Evolutionary conservation across 53 echinoderm and acorn worm genomes (phyloP), one percentile per base, ranked within the genome.

Genomic region (Henricia sp.): DNA sequence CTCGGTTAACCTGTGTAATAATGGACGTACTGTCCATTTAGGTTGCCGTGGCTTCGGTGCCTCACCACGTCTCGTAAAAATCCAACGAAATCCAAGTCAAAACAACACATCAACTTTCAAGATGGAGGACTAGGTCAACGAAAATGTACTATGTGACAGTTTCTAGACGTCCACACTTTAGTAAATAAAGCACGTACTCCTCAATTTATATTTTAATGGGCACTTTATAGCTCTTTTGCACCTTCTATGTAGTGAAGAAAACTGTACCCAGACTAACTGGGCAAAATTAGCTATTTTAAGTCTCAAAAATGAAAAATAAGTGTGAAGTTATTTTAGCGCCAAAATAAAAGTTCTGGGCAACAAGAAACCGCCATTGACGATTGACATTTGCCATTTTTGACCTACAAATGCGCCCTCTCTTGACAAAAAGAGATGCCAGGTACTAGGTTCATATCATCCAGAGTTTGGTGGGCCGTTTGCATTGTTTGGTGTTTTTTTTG

Each of bases 11-110:
- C 92, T 96, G 96, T 74, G 96, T 94, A 82, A 96, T 96, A 94
- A 96, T 96, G 89, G 92, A 94, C 92, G 96, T 91, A 96, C 90
- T 94, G 91, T 96, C 96, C 96, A 96, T 96, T 90, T 96, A 96
- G 86, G 77, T 89, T 91, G 89, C 84, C 86, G 64, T 80, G 80
- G 80, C 83, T 48, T 72, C 68, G 69, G 67, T 67, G 75, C 50
- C 76, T 76, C 67, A 35, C 76, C 67, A 51, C 74, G 64, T 39
- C 75, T 67, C 86, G 65, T 66, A 75, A 86, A 75, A 86, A 50
- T 86, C 86, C 74, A 86, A 66, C 74, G 37, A 65, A 76, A 67
- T 75, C 67, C 53, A 76, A 66, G 86, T 30, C 35, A 86, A 86
- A 86, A 86, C 74, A 66, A 86, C 74, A 54, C 66, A 74, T 86